These are phyloP conservation scores for Eupeodes latifasciatus DNA, from an alignment of 2,888 invertebrate species.

Conservation along the genomic window DNA sequence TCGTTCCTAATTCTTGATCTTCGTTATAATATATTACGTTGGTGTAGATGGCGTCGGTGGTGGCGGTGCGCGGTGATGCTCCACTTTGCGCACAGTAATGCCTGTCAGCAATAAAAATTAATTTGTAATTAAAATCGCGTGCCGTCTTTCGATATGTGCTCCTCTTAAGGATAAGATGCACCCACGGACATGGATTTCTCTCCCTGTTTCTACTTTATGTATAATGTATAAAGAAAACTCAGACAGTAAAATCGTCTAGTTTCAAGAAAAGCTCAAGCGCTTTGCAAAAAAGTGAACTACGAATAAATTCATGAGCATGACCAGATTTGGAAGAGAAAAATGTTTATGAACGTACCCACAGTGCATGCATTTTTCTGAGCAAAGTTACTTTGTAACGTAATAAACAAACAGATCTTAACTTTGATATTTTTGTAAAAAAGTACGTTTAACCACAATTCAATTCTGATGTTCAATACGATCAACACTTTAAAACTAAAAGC, in stretches of 20 bases:
- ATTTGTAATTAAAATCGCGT: conserved; percentile 74
- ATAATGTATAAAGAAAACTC: neutral
- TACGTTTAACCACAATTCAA: too few relatives aligned
- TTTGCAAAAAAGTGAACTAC: neutral
- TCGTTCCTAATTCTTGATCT: conserved; percentile 53
- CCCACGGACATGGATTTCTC: conserved; percentile 9
- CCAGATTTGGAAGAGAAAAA: conserved; percentile 37
- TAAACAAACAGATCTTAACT: too few relatives aligned
- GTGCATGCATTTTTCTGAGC: neutral
- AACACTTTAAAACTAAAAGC: too few relatives aligned
- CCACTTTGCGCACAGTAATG: conserved; percentile 11
- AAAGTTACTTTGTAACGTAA: conserved; percentile 41
- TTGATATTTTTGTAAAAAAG: too few relatives aligned
- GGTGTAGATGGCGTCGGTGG: neutral
- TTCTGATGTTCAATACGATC: too few relatives aligned
- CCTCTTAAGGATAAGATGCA: neutral
- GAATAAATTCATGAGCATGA: neutral
- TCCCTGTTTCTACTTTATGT: neutral
- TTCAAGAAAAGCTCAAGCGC: neutral
- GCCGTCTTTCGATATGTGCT: conserved; percentile 23
- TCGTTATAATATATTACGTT: neutral
- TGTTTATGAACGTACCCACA: too few relatives aligned
- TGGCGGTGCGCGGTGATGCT: conserved; percentile 16
- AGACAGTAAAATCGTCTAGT: neutral
- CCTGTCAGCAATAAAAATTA: conserved; percentile 75